These are phyloP conservation scores for Oryzias celebensis DNA, from an alignment of 2,113 vertebrate genomes.

Conservation along the genomic window DNA sequence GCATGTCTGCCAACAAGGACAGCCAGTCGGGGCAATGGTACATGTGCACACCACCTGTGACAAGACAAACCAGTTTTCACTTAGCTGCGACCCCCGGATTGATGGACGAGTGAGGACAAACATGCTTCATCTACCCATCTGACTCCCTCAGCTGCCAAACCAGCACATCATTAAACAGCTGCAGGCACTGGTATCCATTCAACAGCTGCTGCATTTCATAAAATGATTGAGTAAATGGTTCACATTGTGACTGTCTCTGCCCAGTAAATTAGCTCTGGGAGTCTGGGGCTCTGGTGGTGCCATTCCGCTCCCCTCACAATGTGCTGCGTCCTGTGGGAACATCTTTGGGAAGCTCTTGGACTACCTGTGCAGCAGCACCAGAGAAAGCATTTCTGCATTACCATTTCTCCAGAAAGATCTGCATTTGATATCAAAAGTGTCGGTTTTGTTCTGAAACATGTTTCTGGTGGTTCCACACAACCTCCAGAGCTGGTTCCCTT, in stretches of 20 bases:
- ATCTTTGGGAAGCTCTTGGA: slow-evolving; percentile 6
- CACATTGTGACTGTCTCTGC: slow-evolving; percentile 29
- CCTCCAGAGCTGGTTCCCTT: too few relatives aligned
- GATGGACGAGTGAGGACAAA: slow-evolving; percentile 18
- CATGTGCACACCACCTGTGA: slow-evolving; percentile 17
- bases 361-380: slow-evolving; percentile 15
- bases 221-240: slow-evolving; percentile 42
- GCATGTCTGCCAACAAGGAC: background rate
- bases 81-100: slow-evolving; percentile 18
- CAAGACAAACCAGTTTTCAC: slow-evolving; percentile 16
- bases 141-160: slow-evolving; percentile 42
- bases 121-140: slow-evolving; percentile 16
- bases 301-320: slow-evolving; percentile 7
- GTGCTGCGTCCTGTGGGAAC: slow-evolving; percentile 36
- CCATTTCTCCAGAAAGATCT: slow-evolving; percentile 9
- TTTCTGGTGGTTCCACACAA: too few relatives aligned
- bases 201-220: slow-evolving; percentile 54
- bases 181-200: slow-evolving; percentile 37
- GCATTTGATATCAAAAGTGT: slow-evolving; percentile 5
- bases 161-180: slow-evolving; percentile 55
- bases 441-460: background rate
- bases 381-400: slow-evolving; percentile 20
- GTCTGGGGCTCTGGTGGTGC: slow-evolving; percentile 20
- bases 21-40: background rate
- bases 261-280: slow-evolving; percentile 49